phyloP scores from a whole-genome alignment of 2,888 invertebrate species.

The Copidosoma aretas region DNA sequence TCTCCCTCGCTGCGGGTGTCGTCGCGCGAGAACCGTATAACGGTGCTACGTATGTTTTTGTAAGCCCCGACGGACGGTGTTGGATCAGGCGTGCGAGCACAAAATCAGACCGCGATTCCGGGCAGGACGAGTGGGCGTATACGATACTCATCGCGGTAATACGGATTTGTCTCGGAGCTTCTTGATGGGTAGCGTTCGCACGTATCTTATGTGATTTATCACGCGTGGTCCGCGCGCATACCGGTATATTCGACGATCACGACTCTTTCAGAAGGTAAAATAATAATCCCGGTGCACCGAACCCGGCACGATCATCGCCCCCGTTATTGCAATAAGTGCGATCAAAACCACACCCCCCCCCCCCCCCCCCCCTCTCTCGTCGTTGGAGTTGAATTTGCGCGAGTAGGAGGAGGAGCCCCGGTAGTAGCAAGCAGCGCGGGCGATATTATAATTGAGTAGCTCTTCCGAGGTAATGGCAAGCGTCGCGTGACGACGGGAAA shows the following conservation, averaged over 20 bases:
- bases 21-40: no score
- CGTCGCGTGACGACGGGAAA: slow-evolving; percentile 58
- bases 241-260: no score
- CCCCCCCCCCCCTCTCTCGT: no score
- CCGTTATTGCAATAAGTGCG: neutral
- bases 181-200: no score
- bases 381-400: no score
- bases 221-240: no score
- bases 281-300: slow-evolving; percentile 6
- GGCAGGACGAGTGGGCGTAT: neutral
- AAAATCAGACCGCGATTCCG: neutral
- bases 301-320: no score
- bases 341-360: no score
- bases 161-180: no score
- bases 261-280: neutral
- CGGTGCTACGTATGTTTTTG: no score
- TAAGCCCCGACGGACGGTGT: neutral
- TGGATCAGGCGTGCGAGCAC: neutral
- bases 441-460: slow-evolving; percentile 62
- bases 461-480: slow-evolving; percentile 60
- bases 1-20: no score
- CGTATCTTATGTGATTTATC: neutral
- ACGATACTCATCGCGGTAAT: neutral
- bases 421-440: slow-evolving; percentile 34
- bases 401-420: no score